Evolutionary conservation across 1,140 invertebrate species (phyloP).

Genomic region (Panulirus ornatus): DNA sequence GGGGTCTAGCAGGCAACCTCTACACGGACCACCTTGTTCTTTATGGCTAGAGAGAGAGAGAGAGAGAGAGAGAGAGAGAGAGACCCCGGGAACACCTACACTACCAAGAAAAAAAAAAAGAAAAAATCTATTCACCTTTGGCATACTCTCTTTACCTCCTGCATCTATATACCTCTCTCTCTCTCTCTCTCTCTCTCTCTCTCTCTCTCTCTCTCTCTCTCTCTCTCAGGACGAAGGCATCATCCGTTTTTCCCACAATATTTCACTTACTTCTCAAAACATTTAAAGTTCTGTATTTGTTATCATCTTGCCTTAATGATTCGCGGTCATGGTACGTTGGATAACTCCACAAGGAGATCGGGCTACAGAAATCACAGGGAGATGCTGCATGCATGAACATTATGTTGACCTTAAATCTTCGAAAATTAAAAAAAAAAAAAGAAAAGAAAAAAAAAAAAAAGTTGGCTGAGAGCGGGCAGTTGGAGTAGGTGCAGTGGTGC

Average conservation of each 20-base stretch:
- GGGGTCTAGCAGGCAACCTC: neutral
- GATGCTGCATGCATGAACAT: neutral
- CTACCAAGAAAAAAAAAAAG: too few species aligned
- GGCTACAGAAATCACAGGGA: neutral
- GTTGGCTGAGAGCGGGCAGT: neutral
- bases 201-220: slow-evolving; percentile 32
- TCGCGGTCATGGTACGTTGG: neutral
- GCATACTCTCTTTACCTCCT: neutral
- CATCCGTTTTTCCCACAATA: slow-evolving; percentile 38
- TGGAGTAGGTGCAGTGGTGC: neutral
- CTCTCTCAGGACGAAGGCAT: neutral
- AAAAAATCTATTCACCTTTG: neutral
- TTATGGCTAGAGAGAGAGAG: neutral
- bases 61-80: too few species aligned
- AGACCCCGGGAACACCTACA: neutral
- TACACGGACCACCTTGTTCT: neutral
- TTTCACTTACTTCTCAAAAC: slow-evolving; percentile 47
- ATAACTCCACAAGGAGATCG: neutral
- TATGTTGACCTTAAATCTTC: slow-evolving; percentile 25
- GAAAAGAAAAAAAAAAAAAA: slow-evolving; percentile 14
- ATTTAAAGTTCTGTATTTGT: neutral
- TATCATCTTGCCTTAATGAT: neutral
- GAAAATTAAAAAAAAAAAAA: neutral
- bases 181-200: slow-evolving; percentile 53
- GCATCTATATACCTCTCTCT: slow-evolving; percentile 22